Evolutionary conservation across 2,797 vertebrate species (phyloP).

Genomic region (Melanotaenia nigrans): DNA sequence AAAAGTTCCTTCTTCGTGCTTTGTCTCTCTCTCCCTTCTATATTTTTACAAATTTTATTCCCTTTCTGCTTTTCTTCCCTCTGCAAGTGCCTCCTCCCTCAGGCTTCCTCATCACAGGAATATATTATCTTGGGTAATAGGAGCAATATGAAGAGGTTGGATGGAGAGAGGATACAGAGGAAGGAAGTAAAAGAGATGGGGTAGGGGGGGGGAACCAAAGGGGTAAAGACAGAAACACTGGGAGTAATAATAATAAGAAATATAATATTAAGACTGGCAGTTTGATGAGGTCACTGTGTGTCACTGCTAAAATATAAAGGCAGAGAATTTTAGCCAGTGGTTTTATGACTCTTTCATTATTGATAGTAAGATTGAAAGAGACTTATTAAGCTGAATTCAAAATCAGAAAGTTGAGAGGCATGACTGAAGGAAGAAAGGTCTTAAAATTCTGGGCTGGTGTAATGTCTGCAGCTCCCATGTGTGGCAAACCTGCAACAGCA

Average conservation of each 20-base stretch:
- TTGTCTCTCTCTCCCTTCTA: slow-evolving; percentile 70
- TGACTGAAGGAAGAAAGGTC: slow-evolving; percentile 40
- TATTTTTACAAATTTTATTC: slow-evolving; percentile 69
- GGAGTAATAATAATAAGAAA: slow-evolving; percentile 74
- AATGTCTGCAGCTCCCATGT: slow-evolving; percentile 47
- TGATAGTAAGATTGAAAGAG: slow-evolving; percentile 69
- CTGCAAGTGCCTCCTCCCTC: slow-evolving; percentile 58
- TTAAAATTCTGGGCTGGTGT: slow-evolving; percentile 44
- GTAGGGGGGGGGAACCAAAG: slow-evolving; percentile 40
- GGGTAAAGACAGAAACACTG: slow-evolving; percentile 56
- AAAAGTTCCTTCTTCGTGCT: slow-evolving; percentile 65
- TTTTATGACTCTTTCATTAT: slow-evolving; percentile 82
- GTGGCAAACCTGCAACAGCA: slow-evolving; percentile 37
- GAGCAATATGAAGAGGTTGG: slow-evolving; percentile 69
- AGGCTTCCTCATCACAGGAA: slow-evolving; percentile 68
- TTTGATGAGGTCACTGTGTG: slow-evolving; percentile 69
- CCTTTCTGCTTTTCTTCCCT: slow-evolving; percentile 47
- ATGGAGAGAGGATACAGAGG: background rate
- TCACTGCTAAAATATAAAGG: slow-evolving; percentile 77
- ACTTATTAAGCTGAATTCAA: slow-evolving; percentile 81
- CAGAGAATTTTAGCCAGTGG: slow-evolving; percentile 69
- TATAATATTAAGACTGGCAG: slow-evolving; percentile 79
- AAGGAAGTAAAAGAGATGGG: slow-evolving; percentile 28
- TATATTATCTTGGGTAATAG: slow-evolving; percentile 74
- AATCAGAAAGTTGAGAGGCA: slow-evolving; percentile 80